Evolutionary conservation across 2,113 vertebrate genomes (phyloP).

Genomic region (Coracopsis vasa): DNA sequence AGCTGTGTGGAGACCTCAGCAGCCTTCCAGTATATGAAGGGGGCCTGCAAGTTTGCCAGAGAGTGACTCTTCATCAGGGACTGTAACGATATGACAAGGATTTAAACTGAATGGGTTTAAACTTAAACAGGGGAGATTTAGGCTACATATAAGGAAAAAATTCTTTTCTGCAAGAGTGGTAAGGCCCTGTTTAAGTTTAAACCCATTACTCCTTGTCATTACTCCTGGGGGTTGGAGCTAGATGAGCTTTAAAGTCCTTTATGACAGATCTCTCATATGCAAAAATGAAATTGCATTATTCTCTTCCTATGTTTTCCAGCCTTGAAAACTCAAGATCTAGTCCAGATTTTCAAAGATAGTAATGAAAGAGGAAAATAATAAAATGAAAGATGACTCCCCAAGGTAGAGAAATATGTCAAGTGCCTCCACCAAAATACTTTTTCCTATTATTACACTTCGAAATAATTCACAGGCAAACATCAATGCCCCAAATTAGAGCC

Average conservation of each 20-base stretch:
- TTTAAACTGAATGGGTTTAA: no score
- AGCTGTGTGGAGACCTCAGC: background rate
- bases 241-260: background rate
- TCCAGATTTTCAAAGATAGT: background rate
- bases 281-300: background rate
- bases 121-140: no score
- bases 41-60: background rate
- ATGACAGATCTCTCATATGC: background rate
- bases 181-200: background rate
- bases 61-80: background rate
- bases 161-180: background rate
- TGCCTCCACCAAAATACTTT: background rate
- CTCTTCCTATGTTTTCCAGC: background rate
- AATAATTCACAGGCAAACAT: background rate
- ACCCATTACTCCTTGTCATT: background rate
- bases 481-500: fast-evolving
- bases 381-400: background rate
- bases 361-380: background rate
- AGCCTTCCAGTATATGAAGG: background rate
- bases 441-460: background rate
- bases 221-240: background rate
- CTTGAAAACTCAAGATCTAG: background rate
- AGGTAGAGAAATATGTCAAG: background rate
- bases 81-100: background rate
- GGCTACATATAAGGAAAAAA: no score